These are phyloP conservation scores for Laterallus jamaicensis DNA, from an alignment of 2,113 vertebrate species.

Conservation along the genomic window DNA sequence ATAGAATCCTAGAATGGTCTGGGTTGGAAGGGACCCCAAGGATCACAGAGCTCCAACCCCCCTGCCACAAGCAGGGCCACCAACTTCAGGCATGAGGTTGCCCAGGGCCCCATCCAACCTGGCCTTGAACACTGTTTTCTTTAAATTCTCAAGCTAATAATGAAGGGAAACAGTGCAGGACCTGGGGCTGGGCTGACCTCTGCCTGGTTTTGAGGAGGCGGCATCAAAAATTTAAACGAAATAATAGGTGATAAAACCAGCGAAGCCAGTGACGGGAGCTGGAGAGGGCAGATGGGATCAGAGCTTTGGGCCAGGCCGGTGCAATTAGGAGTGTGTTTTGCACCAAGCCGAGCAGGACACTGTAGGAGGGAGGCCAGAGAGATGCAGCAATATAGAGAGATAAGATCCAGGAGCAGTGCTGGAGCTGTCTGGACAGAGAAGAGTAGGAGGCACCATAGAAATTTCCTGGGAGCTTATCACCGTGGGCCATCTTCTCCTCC, in stretches of 20 bases:
- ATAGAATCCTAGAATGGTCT: no score
- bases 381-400: constrained; percentile 43
- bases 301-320: constrained; percentile 40
- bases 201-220: neutral
- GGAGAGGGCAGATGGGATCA: constrained; percentile 41
- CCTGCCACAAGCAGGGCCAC: no score
- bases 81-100: no score
- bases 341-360: constrained; percentile 22
- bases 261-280: constrained; percentile 17
- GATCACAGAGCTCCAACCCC: no score
- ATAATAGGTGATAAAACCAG: constrained; percentile 44
- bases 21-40: no score
- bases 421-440: constrained; percentile 58
- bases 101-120: no score
- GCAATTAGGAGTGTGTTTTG: constrained; percentile 55
- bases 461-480: constrained; percentile 55
- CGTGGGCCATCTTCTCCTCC: constrained; percentile 58
- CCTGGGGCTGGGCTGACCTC: neutral
- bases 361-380: constrained; percentile 46
- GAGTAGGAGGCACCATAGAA: constrained; percentile 58
- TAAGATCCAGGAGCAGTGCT: constrained; percentile 28
- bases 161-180: neutral
- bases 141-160: neutral
- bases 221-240: neutral
- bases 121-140: neutral